Percentiles rank a stretch among this genome's conserved stretches.
phyloP scores from a whole-genome alignment of 2,888 invertebrate genomes.

The Amorpha juglandis region DNA sequence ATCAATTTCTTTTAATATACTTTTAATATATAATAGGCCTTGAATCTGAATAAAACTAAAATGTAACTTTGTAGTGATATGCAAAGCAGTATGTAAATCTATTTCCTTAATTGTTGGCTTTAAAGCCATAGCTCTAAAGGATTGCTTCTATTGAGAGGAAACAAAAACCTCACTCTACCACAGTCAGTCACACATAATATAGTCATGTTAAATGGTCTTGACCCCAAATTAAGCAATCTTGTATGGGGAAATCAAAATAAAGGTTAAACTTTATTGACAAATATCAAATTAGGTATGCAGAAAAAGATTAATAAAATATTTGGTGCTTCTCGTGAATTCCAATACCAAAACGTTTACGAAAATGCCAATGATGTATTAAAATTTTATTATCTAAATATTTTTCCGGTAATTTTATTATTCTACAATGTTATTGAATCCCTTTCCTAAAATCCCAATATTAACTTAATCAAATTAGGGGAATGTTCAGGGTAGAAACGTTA shows the following conservation, averaged over 20 bases:
- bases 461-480: not conserved
- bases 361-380: constrained; percentile 2
- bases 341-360: not conserved
- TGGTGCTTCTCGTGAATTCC: not conserved
- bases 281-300: not conserved
- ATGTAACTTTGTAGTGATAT: not conserved
- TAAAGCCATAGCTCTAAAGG: not conserved
- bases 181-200: not conserved
- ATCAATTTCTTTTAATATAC: not conserved
- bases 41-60: not conserved
- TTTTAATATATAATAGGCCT: no score
- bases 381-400: not conserved
- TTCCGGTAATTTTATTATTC: not conserved
- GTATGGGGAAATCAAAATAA: not conserved
- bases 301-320: not conserved
- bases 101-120: not conserved
- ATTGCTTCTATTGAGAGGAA: no score
- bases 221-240: not conserved
- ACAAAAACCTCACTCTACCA: no score
- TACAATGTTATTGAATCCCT: not conserved
- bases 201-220: not conserved
- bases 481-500: not conserved
- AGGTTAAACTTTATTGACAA: not conserved
- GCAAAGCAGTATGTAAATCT: constrained; percentile 3
- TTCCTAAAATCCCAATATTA: not conserved